Evolutionary conservation across 2,888 invertebrate species (phyloP).

Genomic region (Alloscopus bannaensis): DNA sequence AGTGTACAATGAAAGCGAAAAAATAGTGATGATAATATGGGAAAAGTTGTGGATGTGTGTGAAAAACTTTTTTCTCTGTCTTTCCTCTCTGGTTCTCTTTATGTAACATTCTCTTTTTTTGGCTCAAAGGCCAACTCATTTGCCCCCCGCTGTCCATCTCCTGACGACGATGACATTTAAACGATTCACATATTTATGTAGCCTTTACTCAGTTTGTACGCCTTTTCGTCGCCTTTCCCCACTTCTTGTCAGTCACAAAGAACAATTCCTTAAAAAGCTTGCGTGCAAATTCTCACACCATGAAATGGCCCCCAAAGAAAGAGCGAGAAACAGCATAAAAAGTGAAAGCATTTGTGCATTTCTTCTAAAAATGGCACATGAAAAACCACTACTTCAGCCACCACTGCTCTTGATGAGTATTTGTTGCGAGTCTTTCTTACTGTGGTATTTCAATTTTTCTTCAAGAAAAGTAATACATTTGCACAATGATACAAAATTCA

Average conservation of each 20-base stretch:
- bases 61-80: not conserved
- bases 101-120: slow-evolving; percentile 30
- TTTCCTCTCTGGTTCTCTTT: slow-evolving; percentile 11
- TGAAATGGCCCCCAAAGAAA: not conserved
- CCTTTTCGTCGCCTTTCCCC: slow-evolving; percentile 15
- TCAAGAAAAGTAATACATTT: not conserved
- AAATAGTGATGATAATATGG: not conserved
- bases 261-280: too few relatives aligned
- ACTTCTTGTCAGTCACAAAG: slow-evolving; percentile 35
- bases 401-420: slow-evolving; percentile 9
- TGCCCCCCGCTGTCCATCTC: slow-evolving; percentile 55
- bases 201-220: slow-evolving; percentile 1
- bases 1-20: too few relatives aligned
- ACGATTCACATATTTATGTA: slow-evolving; percentile 38
- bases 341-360: not conserved
- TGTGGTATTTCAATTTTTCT: slow-evolving; percentile 5
- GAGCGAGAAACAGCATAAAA: not conserved
- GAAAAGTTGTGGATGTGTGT: not conserved
- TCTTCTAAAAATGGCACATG: not conserved
- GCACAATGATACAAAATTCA: too few relatives aligned
- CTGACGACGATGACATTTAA: slow-evolving; percentile 54
- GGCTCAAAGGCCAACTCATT: slow-evolving; percentile 57
- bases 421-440: slow-evolving; percentile 14
- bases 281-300: too few relatives aligned
- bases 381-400: too few relatives aligned